Evolutionary conservation across 2,113 vertebrate genomes (phyloP).

Genomic region (Lagenorhynchus albirostris): DNA sequence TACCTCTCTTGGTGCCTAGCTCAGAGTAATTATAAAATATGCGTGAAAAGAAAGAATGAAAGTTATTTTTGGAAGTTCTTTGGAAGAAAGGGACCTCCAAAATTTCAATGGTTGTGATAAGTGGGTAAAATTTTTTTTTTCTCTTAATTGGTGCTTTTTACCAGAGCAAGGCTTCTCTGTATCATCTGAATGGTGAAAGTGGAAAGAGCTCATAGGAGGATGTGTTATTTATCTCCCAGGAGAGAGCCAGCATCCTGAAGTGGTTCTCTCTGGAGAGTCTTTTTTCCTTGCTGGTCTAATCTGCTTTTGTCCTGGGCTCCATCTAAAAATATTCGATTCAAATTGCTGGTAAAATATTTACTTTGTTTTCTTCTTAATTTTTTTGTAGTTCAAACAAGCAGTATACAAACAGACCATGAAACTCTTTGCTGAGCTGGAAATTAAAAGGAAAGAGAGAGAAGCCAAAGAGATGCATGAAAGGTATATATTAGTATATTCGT

Average conservation of each 20-base stretch:
- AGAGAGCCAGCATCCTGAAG: not conserved
- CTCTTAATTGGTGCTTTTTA: not conserved
- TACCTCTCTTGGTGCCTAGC: not conserved
- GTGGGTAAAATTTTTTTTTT: not conserved
- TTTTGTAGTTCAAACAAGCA: constrained; percentile 93
- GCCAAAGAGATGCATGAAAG: constrained; percentile 99
- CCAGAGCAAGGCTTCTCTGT: not conserved
- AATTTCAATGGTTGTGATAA: not conserved
- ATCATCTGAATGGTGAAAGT: not conserved
- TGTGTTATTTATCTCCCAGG: not conserved
- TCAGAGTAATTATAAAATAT: not conserved
- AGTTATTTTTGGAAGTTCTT: not conserved
- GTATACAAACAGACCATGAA: constrained; percentile 99
- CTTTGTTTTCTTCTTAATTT: constrained; percentile 51
- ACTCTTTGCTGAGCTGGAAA: constrained; percentile 98
- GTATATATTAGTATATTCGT: constrained; percentile 75
- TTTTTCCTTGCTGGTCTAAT: not conserved
- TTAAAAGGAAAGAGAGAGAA: constrained; percentile 99
- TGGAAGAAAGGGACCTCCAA: not conserved
- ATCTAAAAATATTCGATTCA: not conserved
- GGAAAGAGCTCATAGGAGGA: not conserved
- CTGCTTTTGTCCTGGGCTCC: not conserved
- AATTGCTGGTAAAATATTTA: constrained; percentile 29
- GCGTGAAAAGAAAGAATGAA: not conserved
- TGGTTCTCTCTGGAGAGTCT: not conserved